Base-by-base conservation (phyloP, 2,888 invertebrate genomes). In the Charanyca ferruginea region DNA sequence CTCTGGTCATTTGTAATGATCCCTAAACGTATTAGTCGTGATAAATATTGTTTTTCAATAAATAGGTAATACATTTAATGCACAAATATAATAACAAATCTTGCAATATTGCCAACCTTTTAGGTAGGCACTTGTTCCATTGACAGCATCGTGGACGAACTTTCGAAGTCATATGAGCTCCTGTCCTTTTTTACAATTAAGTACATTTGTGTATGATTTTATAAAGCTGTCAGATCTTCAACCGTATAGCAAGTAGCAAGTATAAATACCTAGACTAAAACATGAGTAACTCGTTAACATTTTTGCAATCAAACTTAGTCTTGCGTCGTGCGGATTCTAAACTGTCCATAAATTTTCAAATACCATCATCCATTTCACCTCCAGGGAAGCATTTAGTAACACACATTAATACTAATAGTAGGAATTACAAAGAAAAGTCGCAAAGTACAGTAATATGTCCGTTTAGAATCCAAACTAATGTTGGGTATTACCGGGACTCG, bases 381-480 rank as follows among this genome's bases (percentile, higher is more conserved):
- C 63, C n/a, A 51, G 51, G 48, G 22, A 63, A 62, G 45, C 58
- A 64, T 67, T 73, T 63, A 72, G 20, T 44, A 48, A 57, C 67
- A 60, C 64, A 66, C 74, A 81, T 82, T 76, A 74, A 78, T 76
- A 76, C 68, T 79, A 79, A 85, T 81, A 83, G 78, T 81, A 53
- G 76, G 78, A 71, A 81, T 82, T 83, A 85, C 65, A 74, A 77
- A 83, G 79, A 83, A 83, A 83, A 77, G 78, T 83, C 74, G 66
- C 74, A 65, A 76, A 83, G 79, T 69, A 77, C 77, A 44, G 77
- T 69, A 81, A 83, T 81, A 81, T 75, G 83, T 87, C 82, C 79
- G 59, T 78, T 72, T 77, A 74, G 77, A 85, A 90, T 87, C 90
- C 85, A 83, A 87, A 89, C 87, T 86, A 90, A 90, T 90, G 88